phyloP scores from a whole-genome alignment of 2,797 vertebrate species.

The Bovichtus diacanthus region DNA sequence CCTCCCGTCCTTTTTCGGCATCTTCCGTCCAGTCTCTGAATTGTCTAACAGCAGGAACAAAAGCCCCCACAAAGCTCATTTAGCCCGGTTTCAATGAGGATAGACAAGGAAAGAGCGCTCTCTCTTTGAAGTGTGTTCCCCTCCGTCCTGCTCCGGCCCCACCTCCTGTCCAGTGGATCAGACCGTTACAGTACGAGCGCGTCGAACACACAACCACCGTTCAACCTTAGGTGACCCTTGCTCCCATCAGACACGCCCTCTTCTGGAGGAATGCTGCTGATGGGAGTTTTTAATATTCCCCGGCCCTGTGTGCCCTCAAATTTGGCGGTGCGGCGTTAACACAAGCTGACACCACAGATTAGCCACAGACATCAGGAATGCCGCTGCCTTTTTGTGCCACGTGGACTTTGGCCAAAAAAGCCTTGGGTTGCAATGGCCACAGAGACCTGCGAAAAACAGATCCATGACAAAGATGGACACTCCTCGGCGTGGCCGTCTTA shows the following conservation, averaged over 20 bases:
- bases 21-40: constrained; percentile 69
- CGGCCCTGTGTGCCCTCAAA: constrained; percentile 93
- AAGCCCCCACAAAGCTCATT: constrained; percentile 73
- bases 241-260: constrained; percentile 71
- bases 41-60: constrained; percentile 75
- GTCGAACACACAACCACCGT: constrained; percentile 63
- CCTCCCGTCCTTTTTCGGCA: constrained; percentile 68
- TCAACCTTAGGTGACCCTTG: constrained; percentile 83
- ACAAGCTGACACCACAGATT: constrained; percentile 99
- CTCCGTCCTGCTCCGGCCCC: constrained; percentile 62
- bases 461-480: constrained; percentile 56
- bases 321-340: constrained; percentile 98
- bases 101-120: constrained; percentile 68
- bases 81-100: constrained; percentile 73
- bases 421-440: constrained; percentile 86
- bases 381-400: constrained; percentile 94
- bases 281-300: constrained; percentile 96
- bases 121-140: constrained; percentile 79
- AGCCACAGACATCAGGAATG: constrained; percentile 99
- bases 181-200: constrained; percentile 77
- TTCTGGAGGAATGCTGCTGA: constrained; percentile 93
- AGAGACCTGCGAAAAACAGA: constrained; percentile 79
- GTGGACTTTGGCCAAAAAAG: constrained; percentile 95
- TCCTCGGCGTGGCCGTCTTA: constrained; percentile 8
- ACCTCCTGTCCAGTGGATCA: constrained; percentile 72